Base-by-base conservation (phyloP, 1,140 invertebrate genomes). In the Procambarus virginalis region DNA sequence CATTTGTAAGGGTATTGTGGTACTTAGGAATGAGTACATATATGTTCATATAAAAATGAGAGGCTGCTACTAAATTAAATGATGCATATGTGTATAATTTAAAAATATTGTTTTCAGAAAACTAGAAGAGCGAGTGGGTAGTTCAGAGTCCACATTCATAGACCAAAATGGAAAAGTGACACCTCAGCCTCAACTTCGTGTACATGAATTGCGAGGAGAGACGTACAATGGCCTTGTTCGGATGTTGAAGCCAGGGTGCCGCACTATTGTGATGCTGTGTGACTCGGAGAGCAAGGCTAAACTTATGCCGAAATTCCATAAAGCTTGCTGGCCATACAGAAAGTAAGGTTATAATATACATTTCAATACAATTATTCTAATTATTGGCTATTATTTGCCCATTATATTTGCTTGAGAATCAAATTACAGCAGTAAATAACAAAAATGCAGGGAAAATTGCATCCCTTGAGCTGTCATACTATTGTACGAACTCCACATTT, bases 171-270 rank as follows among this genome's bases (percentile, higher is more conserved):
- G 80, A 14, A 90, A 86, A 20, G 45, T 80, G 6, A 83, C 78
- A 9, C 9, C 58, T 45, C 45, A 81, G 14, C 89, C 89, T n/a
- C 96, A 97, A 93, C 94, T 98, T 45, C 95, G 96, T 84, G 94
- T 99, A 64, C 98, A 99, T 93, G 99, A 99, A 94, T 94, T 99
- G 83, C 94, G 98, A 75, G 97, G 97, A 20, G 98, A 99, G 94
- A 99, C 98, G 85, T 99, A 99, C 93, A 98, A 98, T 94, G 98
- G 97, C 64, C 95, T 99, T 86, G 97, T 99, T 48, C 95, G 97
- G 76, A 94, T 99, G 78, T 94, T 99, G 68, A 99, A 99, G 93
- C 98, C 99, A 0, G 99, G 99, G 0, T 99, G 98, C 93, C 95
- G 99, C 22, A 99, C 98, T 0, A 96, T 99, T 89, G 95, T 99